Percentiles rank a stretch among this genome's conserved stretches.
Evolutionary conservation across 2,888 invertebrate genomes (phyloP).

Genomic region (Pterostichus niger): DNA sequence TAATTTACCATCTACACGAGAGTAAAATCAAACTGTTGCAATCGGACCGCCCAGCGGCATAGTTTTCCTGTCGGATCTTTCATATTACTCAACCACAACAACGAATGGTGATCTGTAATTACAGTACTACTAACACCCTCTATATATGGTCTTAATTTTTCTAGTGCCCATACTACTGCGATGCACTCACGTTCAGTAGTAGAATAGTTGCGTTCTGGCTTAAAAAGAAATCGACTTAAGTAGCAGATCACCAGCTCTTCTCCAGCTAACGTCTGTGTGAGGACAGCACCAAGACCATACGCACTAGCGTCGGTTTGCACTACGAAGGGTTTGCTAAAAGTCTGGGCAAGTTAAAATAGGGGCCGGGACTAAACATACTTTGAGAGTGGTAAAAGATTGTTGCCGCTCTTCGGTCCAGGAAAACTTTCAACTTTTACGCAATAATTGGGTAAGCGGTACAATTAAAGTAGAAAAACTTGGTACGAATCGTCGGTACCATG

Average conservation of each 20-base stretch:
- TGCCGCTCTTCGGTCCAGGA: neutral
- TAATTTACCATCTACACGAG: neutral
- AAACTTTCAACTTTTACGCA: neutral
- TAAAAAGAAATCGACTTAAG: neutral
- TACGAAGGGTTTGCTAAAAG: too few relatives aligned
- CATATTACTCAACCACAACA: neutral
- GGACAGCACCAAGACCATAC: neutral
- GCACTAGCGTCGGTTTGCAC: too few relatives aligned
- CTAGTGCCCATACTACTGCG: neutral
- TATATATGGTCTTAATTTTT: slow-evolving; percentile 2
- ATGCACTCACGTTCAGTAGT: slow-evolving; percentile 1
- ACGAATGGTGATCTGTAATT: neutral
- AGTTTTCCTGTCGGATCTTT: neutral
- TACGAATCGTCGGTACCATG: slow-evolving; percentile 65
- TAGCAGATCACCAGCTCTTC: slow-evolving; percentile 3
- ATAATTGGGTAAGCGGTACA: slow-evolving; percentile 17
- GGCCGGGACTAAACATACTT: neutral
- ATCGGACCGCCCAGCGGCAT: neutral
- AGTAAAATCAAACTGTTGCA: neutral
- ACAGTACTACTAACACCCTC: neutral
- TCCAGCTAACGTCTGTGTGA: neutral
- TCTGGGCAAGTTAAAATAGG: neutral
- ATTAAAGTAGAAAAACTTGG: slow-evolving; percentile 3
- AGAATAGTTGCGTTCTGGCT: neutral
- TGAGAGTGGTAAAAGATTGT: neutral